Conservation (phyloP, 2,888 invertebrate species). For the Tuta absoluta region DNA sequence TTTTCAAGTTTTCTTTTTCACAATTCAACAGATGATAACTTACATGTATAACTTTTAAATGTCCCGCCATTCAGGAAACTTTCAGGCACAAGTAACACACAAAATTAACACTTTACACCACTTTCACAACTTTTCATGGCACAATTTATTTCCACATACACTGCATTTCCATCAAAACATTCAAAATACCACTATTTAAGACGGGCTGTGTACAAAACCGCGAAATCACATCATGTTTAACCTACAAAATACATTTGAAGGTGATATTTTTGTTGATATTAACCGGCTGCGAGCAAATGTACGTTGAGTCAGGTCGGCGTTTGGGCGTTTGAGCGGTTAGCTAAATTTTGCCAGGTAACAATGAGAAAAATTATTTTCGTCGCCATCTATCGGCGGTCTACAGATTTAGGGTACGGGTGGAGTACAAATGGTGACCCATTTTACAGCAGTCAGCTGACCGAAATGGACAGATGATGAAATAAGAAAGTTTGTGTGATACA, state of each 20-base stretch:
- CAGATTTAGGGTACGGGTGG: not conserved
- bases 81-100: slow-evolving; percentile 36
- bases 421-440: not conserved
- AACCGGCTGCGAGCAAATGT: slow-evolving; percentile 50
- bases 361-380: slow-evolving; percentile 42
- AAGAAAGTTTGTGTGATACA: not conserved
- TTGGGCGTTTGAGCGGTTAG: slow-evolving; percentile 38
- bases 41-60: slow-evolving; percentile 52
- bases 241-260: slow-evolving; percentile 81
- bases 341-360: slow-evolving; percentile 64
- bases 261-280: slow-evolving; percentile 81
- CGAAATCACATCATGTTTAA: slow-evolving; percentile 77
- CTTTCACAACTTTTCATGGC: slow-evolving; percentile 34
- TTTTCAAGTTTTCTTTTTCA: not conserved
- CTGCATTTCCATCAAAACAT: slow-evolving; percentile 45
- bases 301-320: slow-evolving; percentile 40
- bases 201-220: slow-evolving; percentile 70
- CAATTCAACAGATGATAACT: slow-evolving; percentile 37
- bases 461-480: not conserved
- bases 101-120: slow-evolving; percentile 30
- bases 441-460: not conserved
- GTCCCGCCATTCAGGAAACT: slow-evolving; percentile 56
- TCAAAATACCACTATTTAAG: slow-evolving; percentile 52
- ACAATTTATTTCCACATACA: slow-evolving; percentile 45
- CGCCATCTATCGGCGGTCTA: slow-evolving; percentile 64